Evolutionary conservation across 2,113 vertebrate genomes (phyloP), one percentile per base, ranked within the genome.

Genomic region (Tretioscincus oriximinensis): DNA sequence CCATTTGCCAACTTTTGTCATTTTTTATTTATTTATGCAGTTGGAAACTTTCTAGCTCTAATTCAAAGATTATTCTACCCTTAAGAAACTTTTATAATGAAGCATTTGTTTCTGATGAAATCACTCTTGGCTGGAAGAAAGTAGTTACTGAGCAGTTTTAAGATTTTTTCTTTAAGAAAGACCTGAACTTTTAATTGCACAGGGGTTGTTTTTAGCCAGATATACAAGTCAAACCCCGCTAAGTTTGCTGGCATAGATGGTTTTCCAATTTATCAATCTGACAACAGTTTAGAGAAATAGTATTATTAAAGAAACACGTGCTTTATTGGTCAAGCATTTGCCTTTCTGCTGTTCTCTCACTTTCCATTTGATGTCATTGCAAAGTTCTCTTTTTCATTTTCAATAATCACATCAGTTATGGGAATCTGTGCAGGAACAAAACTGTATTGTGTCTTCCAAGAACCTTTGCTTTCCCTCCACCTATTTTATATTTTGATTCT

Each of bases 231-330:
- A 90, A 90, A 90, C 89, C 88, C 88, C 88, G 76, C 84, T 92
- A 1, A 31, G 72, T 31, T 85, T 66, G 87, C 93, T 94, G 91
- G 91, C 85, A 78, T 80, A 83, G 71, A 63, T 72, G 20, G 76
- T 87, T 88, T 89, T 74, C 81, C 70, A 83, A 92, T 93, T 93
- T 90, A 90, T 94, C 90, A 92, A 85, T 83, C 69, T 91, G 91
- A 93, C 90, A 54, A 82, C 86, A 86, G 87, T 87, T 86, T 76
- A 79, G 87, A 90, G 86, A 87, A 91, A 75, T 84, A 77, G 90
- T 92, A 89, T 87, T 1, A 0, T 58, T 85, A 73, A 87, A 63
- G 16, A 65, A 66, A 49, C 9, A 49, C 77, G 78, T 81, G 64
- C 85, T 45, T 68, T 88, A 78, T 73, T 89, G 82, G 68, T 9